phyloP scores from a whole-genome alignment of 2,113 vertebrate genomes.

The Triplophysa siluroides region DNA sequence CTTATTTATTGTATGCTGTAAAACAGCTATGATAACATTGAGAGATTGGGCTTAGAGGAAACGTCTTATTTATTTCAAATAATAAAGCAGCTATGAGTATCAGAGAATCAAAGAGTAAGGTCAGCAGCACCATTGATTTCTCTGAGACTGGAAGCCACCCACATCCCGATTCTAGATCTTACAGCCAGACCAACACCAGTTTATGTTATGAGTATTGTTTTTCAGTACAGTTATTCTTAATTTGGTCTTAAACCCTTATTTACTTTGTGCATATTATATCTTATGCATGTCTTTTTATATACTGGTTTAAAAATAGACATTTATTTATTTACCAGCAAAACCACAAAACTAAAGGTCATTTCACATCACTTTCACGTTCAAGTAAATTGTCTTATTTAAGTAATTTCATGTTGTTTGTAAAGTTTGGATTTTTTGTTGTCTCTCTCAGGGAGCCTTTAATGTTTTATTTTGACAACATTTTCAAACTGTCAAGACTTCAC shows the following conservation, averaged over 20 bases:
- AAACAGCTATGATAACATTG: constrained; percentile 61
- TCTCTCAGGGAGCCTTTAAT: constrained; percentile 14
- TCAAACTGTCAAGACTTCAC: neutral
- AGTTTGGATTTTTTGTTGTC: neutral
- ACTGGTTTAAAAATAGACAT: too few species aligned
- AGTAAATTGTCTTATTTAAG: neutral
- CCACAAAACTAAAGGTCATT: too few species aligned
- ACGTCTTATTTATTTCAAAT: constrained; percentile 64
- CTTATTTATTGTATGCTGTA: constrained; percentile 69
- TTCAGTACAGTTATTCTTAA: too few species aligned
- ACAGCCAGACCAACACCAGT: constrained; percentile 12
- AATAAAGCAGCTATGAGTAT: constrained; percentile 26
- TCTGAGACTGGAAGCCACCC: neutral
- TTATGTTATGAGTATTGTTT: too few species aligned
- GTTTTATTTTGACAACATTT: neutral
- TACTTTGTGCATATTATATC: too few species aligned
- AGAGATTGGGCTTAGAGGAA: constrained; percentile 59
- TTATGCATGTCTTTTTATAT: too few species aligned
- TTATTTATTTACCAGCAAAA: too few species aligned
- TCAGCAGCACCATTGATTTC: neutral
- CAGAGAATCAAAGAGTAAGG: neutral
- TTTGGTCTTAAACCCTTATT: too few species aligned
- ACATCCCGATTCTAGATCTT: neutral
- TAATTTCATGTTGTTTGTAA: neutral
- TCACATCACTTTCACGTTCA: too few species aligned